phyloP scores from a whole-genome alignment of 64 coral and sea anemone species.

The Astreopora myriophthalma region DNA sequence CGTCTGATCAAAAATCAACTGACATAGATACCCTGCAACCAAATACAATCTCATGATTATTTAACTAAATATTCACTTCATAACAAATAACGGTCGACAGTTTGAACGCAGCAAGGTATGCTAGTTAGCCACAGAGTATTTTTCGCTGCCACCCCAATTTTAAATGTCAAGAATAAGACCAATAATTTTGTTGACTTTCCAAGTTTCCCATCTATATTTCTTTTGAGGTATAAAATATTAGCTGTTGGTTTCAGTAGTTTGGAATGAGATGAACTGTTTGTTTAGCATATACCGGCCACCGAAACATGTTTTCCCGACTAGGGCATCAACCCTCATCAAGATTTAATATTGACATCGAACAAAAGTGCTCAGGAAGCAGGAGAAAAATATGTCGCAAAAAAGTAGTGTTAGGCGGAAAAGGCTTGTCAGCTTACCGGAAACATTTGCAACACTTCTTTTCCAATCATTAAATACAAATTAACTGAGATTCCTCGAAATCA shows the following conservation, averaged over 20 bases:
- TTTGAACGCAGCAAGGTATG: too few relatives aligned
- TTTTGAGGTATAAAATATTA: too few relatives aligned
- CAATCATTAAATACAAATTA: constrained; percentile 2
- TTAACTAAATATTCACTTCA: neutral
- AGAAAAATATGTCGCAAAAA: neutral
- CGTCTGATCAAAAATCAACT: neutral
- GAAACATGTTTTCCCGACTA: too few relatives aligned
- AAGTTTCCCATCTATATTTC: too few relatives aligned
- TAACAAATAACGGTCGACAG: neutral
- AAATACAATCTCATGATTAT: neutral
- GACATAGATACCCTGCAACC: neutral
- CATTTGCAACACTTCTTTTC: neutral
- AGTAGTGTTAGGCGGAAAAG: neutral
- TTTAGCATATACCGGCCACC: neutral
- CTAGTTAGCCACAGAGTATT: too few relatives aligned
- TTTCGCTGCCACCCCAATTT: too few relatives aligned
- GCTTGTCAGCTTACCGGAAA: neutral
- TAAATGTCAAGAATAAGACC: too few relatives aligned
- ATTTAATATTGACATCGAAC: neutral
- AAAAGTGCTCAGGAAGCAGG: neutral
- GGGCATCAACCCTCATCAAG: neutral
- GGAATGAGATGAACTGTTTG: neutral
- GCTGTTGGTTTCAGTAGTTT: neutral
- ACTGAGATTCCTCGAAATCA: neutral
- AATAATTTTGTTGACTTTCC: too few relatives aligned